Base-by-base conservation (phyloP, 2,797 vertebrate genomes). In the Tolypeutes matacus region DNA sequence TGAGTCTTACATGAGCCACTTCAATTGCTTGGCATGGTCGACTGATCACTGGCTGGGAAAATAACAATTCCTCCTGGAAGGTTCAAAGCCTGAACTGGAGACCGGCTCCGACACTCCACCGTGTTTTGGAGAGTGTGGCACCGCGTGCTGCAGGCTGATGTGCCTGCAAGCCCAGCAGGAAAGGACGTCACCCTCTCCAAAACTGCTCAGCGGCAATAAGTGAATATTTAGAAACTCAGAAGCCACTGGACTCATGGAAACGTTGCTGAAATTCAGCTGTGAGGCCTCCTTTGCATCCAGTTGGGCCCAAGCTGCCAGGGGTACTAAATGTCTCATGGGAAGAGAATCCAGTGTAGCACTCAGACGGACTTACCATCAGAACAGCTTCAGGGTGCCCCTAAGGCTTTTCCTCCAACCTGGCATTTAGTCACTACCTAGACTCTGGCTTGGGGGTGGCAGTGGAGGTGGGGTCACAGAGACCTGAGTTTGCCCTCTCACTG, bases 11-110 rank as follows among this genome's bases (percentile, higher is more conserved):
- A 15, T 3, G 77, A 96, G 82, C 67, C 81, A 72, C 89, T 97
- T 93, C 96, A 95, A 84, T 93, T 95, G 80, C 98, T 97, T 89
- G 95, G 36, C 89, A 92, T 27, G 62, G 70, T 65, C 93, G 94
- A 89, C 42, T 91, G 90, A 94, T 94, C 51, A n/a, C 15, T 70
- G 83, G 42, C 73, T 94, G 18, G 3, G 83, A 81, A 94, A 93
- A 96, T 9, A 96, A 96, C 75, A 75, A 17, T 34, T 84, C 14
- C 20, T 90, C 72, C 89, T 53, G 11, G 62, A 36, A 34, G 21
- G 15, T 88, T 96, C 65, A 91, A 78, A 95, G 20, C 39, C 86
- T 58, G 67, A 25, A 20, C 75, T 72, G 72, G 56, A 82, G 89
- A 5, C 6, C 6, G 9, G 34, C 29, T 75, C 77, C 7, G 81